These are phyloP conservation scores for Dryoscopus gambensis DNA, from an alignment of 2,113 vertebrate species.

Conservation along the genomic window DNA sequence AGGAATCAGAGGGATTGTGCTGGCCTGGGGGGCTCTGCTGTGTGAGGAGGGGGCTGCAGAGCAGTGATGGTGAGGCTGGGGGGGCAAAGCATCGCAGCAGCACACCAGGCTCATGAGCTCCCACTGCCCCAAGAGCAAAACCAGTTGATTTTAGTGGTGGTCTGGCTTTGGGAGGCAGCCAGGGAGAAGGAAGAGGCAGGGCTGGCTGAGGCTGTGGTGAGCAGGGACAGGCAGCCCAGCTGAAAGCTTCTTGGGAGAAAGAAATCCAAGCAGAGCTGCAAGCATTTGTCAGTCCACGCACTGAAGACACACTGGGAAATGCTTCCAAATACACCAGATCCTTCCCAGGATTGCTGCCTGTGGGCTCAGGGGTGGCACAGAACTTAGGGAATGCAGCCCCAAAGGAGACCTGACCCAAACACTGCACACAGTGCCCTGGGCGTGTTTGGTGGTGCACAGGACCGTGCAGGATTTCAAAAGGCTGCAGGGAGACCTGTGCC, in stretches of 20 bases:
- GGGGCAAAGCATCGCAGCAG: not conserved
- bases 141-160: not conserved
- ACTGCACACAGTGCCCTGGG: fast-evolving
- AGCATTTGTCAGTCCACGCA: not conserved
- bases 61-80: not conserved
- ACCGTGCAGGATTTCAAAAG: not conserved
- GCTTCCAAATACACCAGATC: not conserved
- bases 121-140: not conserved
- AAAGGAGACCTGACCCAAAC: not conserved
- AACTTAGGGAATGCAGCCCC: not conserved
- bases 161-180: not conserved
- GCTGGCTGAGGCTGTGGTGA: not conserved
- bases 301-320: not conserved
- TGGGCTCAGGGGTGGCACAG: not conserved
- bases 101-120: not conserved
- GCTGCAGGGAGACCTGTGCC: not conserved
- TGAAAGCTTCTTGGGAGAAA: not conserved
- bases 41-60: not conserved
- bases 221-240: not conserved
- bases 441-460: not conserved
- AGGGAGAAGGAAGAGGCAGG: not conserved
- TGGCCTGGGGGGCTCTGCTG: not conserved
- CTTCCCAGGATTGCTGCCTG: not conserved
- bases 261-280: not conserved
- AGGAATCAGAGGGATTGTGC: not conserved